phyloP scores from a whole-genome alignment of 1,140 invertebrate species.

The Drosophila funebris region DNA sequence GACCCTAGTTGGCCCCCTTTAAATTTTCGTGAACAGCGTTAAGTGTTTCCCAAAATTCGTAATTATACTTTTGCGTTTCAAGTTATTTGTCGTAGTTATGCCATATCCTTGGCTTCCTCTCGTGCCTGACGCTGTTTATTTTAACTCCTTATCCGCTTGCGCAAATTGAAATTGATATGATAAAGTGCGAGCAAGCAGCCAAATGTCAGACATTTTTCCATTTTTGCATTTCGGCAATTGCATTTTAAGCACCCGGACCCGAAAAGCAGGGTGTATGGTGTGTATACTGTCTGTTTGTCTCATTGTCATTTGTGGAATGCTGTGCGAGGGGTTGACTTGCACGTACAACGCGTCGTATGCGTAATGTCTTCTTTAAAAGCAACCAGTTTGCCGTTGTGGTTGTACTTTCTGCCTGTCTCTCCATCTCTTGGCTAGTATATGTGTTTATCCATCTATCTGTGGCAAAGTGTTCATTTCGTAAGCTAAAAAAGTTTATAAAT shows the following conservation, averaged over 20 bases:
- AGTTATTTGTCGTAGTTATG: slow-evolving; percentile 68
- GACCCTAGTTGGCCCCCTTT: slow-evolving; percentile 23
- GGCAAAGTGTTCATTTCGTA: slow-evolving; percentile 41
- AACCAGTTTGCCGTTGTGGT: slow-evolving; percentile 16
- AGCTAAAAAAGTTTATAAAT: slow-evolving; percentile 75
- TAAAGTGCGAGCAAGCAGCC: slow-evolving; percentile 51
- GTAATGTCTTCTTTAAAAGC: slow-evolving; percentile 45
- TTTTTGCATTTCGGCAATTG: slow-evolving; percentile 72
- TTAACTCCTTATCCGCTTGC: slow-evolving; percentile 12
- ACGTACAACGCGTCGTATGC: slow-evolving; percentile 47
- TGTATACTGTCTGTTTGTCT: neutral
- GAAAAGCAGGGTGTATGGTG: slow-evolving; percentile 10
- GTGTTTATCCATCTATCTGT: slow-evolving; percentile 24
- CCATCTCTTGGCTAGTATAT: slow-evolving; percentile 1
- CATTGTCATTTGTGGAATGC: slow-evolving; percentile 20
- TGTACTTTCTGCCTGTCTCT: slow-evolving; percentile 5
- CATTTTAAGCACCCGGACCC: slow-evolving; percentile 68
- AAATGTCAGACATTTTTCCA: slow-evolving; percentile 49
- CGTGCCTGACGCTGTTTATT: slow-evolving; percentile 31
- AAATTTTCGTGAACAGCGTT: slow-evolving; percentile 58
- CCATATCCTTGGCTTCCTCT: slow-evolving; percentile 6
- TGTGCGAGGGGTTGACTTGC: slow-evolving; percentile 6
- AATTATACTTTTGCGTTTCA: slow-evolving; percentile 78
- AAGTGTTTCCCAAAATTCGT: slow-evolving; percentile 78
- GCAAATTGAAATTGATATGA: slow-evolving; percentile 78